Evolutionary conservation across 1,140 invertebrate genomes (phyloP).

Genomic region (Mylabris phalerata): DNA sequence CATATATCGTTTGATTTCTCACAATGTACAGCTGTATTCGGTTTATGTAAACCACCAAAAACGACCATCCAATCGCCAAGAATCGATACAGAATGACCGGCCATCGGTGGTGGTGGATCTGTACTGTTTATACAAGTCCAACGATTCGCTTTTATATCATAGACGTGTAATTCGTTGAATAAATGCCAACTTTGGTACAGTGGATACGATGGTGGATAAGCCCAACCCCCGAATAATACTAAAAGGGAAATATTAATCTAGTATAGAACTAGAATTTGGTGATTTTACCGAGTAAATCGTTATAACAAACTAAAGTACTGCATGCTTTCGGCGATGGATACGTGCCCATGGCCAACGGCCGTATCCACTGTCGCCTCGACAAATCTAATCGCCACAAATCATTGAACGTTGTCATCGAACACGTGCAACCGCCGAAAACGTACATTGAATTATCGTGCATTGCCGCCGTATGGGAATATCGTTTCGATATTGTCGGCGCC

Average conservation of each 20-base stretch:
- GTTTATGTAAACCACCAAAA: slow-evolving; percentile 71
- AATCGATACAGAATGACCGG: slow-evolving; percentile 90
- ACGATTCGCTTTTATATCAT: slow-evolving; percentile 73
- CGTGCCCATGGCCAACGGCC: slow-evolving; percentile 72
- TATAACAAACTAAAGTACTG: slow-evolving; percentile 81
- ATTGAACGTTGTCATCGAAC: slow-evolving; percentile 91
- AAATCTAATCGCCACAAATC: slow-evolving; percentile 94
- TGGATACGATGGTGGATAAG: slow-evolving; percentile 85
- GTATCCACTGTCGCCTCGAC: slow-evolving; percentile 72
- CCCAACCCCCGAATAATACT: slow-evolving; percentile 93
- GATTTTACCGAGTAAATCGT: slow-evolving; percentile 51
- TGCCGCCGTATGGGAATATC: slow-evolving; percentile 88
- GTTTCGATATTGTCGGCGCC: slow-evolving; percentile 69
- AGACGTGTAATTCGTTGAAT: slow-evolving; percentile 90
- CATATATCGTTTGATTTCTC: slow-evolving; percentile 78
- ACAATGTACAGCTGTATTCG: slow-evolving; percentile 46
- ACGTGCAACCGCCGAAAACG: slow-evolving; percentile 94
- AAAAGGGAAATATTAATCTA: slow-evolving; percentile 39
- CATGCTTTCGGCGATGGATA: slow-evolving; percentile 96
- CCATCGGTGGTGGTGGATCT: slow-evolving; percentile 65
- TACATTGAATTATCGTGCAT: slow-evolving; percentile 81
- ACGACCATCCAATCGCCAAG: slow-evolving; percentile 83
- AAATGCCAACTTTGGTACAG: slow-evolving; percentile 82
- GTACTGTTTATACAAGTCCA: slow-evolving; percentile 70
- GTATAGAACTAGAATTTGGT: background rate